Base-by-base conservation (phyloP, 2,113 vertebrate species). In the Sphyrna mokarran region DNA sequence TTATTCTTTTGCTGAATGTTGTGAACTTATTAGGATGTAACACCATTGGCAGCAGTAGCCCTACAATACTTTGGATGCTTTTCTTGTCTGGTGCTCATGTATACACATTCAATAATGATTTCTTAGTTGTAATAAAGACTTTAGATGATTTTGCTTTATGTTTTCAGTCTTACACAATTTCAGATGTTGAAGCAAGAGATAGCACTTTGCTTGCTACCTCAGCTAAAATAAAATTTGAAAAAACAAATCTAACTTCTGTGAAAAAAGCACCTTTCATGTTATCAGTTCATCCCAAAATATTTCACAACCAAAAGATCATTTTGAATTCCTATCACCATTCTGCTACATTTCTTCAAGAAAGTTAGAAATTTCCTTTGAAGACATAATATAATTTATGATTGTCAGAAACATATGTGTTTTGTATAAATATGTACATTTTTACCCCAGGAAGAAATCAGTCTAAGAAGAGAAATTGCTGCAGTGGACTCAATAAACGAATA, bases 371-470 rank as follows among this genome's bases (percentile, higher is more conserved):
- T 40, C n/a, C 61, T 93, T 66, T 93, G 89, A 93, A 93, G 1
- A 8, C 20, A 37, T 61, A 68, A 20, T 16, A 22, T 18, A n/a
- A 93, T 66, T 91, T 37, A 66, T 37, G 1, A 93, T 66, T 61
- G 61, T 93, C 63, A 7, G 16, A 83, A 83, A 1, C 33, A 66
- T 37, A 66, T 54, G 33, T 95, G 40, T 80, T 18, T 61, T 40
- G 23, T 23, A 48, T 8, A 94, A 68, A 69, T 43, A 40, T 10
- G 66, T 70, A 48, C 26, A 54, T 70, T 95, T 58, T 90, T 58
- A 85, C n/a, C 43, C 18, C 80, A 95, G 95, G 95, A 95, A 48
- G 95, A 85, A 20, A 68, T 95, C 37, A 68, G 68, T 54, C 29
- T 95, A 48, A 85, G 1, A 80, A 90, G 40, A 90, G 54, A 95